Evolutionary conservation across 2,888 invertebrate genomes (phyloP), one percentile per base, ranked within the genome.

Genomic region (Ryuthela nishihirai): DNA sequence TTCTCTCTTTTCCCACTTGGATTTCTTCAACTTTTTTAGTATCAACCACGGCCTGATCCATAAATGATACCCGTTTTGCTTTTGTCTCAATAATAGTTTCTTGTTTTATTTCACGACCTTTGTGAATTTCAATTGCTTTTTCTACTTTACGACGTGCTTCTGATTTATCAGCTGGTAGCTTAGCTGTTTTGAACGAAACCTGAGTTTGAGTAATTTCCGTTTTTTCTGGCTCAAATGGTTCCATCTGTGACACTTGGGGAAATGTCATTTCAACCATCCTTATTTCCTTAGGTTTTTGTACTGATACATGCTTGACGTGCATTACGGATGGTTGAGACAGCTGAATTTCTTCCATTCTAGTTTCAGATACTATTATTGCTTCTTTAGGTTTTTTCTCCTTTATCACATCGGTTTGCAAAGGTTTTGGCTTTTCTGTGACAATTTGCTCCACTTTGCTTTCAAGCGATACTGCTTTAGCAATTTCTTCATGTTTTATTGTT

Each of bases 141-240:
- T 34, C n/a, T 20, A 18, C 24, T 35, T 43, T 47, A 17, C 39
- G 35, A 10, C 21, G 36, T 18, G 36, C 42, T n/a, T 47, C 48
- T 3, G 52, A 42, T 38, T 53, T 52, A 7, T 42, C 50, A 24
- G 42, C 41, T 25, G 21, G 26, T 10, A 50, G 44, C 10, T 54
- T 46, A n/a, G 46, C 41, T 26, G 46, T 54, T 35, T 54, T 54
- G 17, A 54, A 29, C 3, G 35, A 35, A 35, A 46, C 41, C 42
- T 54, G 40, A 12, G 46, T 26, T 7, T 34, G 41, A n/a, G 43
- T 9, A 21, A 25, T 41, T 3, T 35, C 24, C 32, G 32, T 44
- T 46, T 46, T 24, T 21, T 54, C n/a, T n/a, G n/a, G n/a, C n/a
- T n/a, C n/a, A n/a, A n/a, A n/a, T n/a, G n/a, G n/a, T n/a, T n/a